Percentiles rank a stretch among this genome's conserved stretches.
Evolutionary conservation across 2,797 vertebrate species (phyloP).

Genomic region (Hyperoplus lanceolatus): DNA sequence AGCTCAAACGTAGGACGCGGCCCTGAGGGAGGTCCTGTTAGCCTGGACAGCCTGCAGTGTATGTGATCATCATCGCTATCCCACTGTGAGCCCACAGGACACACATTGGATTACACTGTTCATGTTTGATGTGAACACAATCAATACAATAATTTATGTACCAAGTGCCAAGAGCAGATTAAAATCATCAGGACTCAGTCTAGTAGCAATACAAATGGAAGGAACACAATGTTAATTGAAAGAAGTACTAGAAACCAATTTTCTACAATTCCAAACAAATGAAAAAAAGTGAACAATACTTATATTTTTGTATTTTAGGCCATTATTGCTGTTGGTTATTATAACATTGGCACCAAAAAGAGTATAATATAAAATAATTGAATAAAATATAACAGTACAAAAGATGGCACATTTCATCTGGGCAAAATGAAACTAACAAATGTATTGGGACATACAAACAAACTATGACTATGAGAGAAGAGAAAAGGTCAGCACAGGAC

Average conservation of each 20-base stretch:
- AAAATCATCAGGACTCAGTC: neutral
- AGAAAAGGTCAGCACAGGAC: neutral
- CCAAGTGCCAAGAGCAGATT: neutral
- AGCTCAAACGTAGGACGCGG: constrained; percentile 51
- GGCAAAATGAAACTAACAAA: neutral
- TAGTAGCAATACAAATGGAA: neutral
- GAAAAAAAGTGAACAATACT: neutral
- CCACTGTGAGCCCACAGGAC: constrained; percentile 37
- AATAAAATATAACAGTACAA: neutral
- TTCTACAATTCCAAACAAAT: neutral
- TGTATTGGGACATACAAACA: neutral
- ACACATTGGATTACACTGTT: constrained; percentile 30
- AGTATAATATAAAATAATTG: neutral
- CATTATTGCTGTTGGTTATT: too few species aligned
- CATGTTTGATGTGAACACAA: constrained; percentile 6
- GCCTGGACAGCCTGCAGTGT: constrained; percentile 40
- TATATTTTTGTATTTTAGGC: neutral
- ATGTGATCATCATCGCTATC: constrained; percentile 46
- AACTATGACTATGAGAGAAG: neutral
- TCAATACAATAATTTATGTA: neutral
- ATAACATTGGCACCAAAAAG: neutral
- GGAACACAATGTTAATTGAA: neutral
- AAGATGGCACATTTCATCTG: neutral
- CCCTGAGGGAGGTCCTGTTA: constrained; percentile 63
- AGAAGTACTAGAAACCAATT: neutral